Evolutionary conservation across 2,113 vertebrate species (phyloP).

Genomic region (Pteronura brasiliensis): DNA sequence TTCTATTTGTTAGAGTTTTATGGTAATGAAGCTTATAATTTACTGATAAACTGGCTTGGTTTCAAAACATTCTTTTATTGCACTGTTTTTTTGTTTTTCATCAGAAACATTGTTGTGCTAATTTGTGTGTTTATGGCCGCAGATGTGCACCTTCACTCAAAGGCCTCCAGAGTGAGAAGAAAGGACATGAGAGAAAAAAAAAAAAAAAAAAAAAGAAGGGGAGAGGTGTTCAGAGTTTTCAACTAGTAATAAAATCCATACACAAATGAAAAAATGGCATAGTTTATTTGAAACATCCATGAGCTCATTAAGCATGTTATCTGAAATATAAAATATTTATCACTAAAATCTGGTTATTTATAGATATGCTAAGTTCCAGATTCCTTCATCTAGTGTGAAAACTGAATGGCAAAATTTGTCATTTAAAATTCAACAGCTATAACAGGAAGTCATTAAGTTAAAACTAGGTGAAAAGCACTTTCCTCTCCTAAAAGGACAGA

Average conservation of each 20-base stretch:
- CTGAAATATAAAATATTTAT: slow-evolving; percentile 64
- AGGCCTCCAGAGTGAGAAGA: slow-evolving; percentile 9
- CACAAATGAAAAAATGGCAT: background rate
- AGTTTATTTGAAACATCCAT: slow-evolving; percentile 17
- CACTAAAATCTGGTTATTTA: slow-evolving; percentile 41
- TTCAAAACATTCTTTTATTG: slow-evolving; percentile 81
- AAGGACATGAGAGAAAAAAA: background rate
- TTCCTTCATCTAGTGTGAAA: slow-evolving; percentile 20
- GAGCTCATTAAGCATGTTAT: slow-evolving; percentile 40
- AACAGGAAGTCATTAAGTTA: slow-evolving; percentile 26
- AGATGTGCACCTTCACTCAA: slow-evolving; percentile 75
- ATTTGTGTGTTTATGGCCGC: slow-evolving; percentile 79
- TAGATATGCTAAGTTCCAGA: slow-evolving; percentile 27
- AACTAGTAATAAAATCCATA: slow-evolving; percentile 7
- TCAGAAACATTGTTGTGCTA: slow-evolving; percentile 77
- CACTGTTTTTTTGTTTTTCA: slow-evolving; percentile 77
- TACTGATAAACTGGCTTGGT: slow-evolving; percentile 81
- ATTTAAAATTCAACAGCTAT: slow-evolving; percentile 46
- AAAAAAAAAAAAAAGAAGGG: background rate
- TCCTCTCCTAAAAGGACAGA: background rate
- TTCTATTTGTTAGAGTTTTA: slow-evolving; percentile 83
- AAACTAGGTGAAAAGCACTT: slow-evolving; percentile 28
- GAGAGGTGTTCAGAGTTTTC: slow-evolving; percentile 27
- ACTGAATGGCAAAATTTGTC: slow-evolving; percentile 14
- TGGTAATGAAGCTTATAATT: slow-evolving; percentile 85